Evolutionary conservation across 35 echinoderm and acorn worm genomes (phyloP).

Genomic region (Diadema setosum): DNA sequence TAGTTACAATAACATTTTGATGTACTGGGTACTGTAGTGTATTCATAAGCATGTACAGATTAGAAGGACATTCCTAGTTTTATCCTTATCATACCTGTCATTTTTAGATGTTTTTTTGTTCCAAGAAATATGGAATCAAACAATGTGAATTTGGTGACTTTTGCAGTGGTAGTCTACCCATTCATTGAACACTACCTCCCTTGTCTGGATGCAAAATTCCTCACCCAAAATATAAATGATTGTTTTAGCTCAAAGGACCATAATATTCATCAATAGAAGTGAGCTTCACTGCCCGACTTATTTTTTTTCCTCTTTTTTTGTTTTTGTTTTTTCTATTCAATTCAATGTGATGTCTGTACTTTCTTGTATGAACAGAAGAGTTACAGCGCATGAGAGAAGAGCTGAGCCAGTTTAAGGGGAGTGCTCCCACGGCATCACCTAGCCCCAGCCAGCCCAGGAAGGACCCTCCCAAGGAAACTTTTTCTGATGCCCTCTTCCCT

Average conservation of each 20-base stretch:
- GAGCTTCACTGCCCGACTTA: not conserved
- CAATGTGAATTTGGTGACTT: too few relatives aligned
- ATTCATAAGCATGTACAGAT: not conserved
- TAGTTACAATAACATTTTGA: not conserved
- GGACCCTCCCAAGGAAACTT: conserved; percentile 25
- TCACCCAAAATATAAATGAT: not conserved
- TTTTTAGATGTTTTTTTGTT: too few relatives aligned
- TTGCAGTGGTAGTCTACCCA: too few relatives aligned
- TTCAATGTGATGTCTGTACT: not conserved
- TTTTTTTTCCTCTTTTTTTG: not conserved
- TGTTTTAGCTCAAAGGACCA: too few relatives aligned
- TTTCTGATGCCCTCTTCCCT: conserved; percentile 47
- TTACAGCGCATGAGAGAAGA: conserved; percentile 37
- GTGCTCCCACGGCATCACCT: not conserved
- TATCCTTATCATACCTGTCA: too few relatives aligned
- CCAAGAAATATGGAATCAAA: too few relatives aligned
- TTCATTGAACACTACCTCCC: not conserved
- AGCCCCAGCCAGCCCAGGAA: not conserved
- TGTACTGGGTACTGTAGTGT: not conserved
- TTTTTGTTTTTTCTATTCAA: not conserved
- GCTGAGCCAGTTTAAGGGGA: conserved; percentile 22
- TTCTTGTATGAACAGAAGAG: conserved; percentile 18
- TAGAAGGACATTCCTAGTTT: not conserved
- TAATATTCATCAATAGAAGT: too few relatives aligned
- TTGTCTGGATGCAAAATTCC: not conserved